Base-by-base conservation (phyloP, 1,140 invertebrate species). In the Mya arenaria region DNA sequence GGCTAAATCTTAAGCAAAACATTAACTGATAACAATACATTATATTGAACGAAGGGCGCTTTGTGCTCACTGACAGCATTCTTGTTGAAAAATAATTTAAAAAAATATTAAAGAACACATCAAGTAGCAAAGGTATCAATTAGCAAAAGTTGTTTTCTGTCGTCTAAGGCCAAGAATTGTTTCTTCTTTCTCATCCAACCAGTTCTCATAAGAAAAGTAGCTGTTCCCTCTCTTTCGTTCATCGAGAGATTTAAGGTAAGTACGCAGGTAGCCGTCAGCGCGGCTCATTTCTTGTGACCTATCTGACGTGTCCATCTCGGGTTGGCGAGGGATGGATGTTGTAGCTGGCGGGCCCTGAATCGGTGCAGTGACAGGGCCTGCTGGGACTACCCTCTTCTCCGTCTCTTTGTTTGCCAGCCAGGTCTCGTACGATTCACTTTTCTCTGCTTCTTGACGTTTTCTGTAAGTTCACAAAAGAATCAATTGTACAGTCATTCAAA, bases 371-470 rank as follows among this genome's bases (percentile, higher is more conserved):
- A 6, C 36, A 4, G 60, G 41, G 19, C 48, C 56, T 44, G 25
- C 15, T 15, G 48, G 19, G 4, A n/a, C n/a, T 1, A 34, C 39
- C 19, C 39, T 30, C 44, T 73, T 82, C 25, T 82, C 79, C 3
- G 79, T 73, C 63, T 82, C 79, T 58, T 82, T 82, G 41, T 82
- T 73, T 13, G 79, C 79, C 23, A 82, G 41, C 79, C 79, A 82
- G 5, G 79, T 82, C 41, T 82, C 79, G n/a, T 82, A 82, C 23
- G 79, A 82, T 66, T 82, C 79, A 55, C 79, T 82, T 58, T 82
- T 72, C 30, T 82, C 79, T 10, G 60, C 62, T 34, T 82, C 79
- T 28, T 66, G 58, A 1, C 79, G 56, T 32, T 82, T 82, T 28
- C 79, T 82, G 62, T 17, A 41, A 39, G 55, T 37, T 55, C n/a